Evolutionary conservation across 2,888 invertebrate species (phyloP), one percentile per base, ranked within the genome.

Genomic region (Calameuta filiformis): DNA sequence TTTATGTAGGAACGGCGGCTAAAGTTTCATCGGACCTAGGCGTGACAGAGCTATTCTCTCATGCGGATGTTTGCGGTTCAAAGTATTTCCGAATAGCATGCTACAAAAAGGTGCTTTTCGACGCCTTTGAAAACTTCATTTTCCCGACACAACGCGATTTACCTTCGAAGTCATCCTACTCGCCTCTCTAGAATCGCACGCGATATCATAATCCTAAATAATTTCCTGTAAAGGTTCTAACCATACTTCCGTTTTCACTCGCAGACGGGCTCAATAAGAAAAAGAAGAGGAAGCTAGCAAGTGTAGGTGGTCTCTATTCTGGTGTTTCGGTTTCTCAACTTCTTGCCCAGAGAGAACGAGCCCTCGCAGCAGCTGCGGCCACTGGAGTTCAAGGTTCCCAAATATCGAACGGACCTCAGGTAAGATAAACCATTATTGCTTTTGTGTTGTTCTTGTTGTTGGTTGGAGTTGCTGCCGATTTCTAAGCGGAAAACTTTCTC

Each of bases 271-370:
- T 93, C 85, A 92, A 91, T 82, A 91, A 92, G 78, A 92, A 92
- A 81, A 94, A 94, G 89, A 95, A 95, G 91, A 91, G 92, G 83
- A 95, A 95, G 92, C 93, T 94, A 90, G 93, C 94, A 92, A 94
- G 94, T 90, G 92, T 94, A 83, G 92, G 93, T 73, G 93, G 94
- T 80, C 93, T 94, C 83, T 93, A 93, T 89, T 92, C 93, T 79
- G 94, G 94, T 82, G 93, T 94, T 87, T 94, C 94, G 84, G 94
- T 95, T 78, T 94, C 95, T 77, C 95, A 95, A 90, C 92, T 95
- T 85, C 92, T 94, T 92, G 94, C 94, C 81, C 95, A 95, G 87
- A 93, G 94, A 85, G 95, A 95, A 88, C 87, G 89, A 79, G 87
- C 89, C 40, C 87, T 90, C 68, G 85, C 86, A 31, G 85, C 87